Evolutionary conservation across 2,797 vertebrate genomes (phyloP).

Genomic region (Cetoscarus ocellatus): DNA sequence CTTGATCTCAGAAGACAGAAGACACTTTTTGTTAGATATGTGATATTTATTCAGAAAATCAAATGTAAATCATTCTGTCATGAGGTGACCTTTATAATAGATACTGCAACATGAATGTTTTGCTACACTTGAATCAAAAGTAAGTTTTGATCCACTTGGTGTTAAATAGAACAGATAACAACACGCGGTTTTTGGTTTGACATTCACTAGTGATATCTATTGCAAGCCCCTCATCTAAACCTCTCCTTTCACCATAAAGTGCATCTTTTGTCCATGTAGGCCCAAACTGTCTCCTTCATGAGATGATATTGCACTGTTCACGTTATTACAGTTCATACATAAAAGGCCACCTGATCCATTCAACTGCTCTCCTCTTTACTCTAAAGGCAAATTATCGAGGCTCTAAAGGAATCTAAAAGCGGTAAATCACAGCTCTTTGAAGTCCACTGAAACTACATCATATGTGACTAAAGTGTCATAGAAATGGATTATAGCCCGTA

Average conservation of each 20-base stretch:
- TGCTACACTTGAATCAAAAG: constrained; percentile 73
- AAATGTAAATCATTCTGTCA: constrained; percentile 55
- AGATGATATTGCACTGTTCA: constrained; percentile 63
- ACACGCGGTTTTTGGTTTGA: constrained; percentile 60
- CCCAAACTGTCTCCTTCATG: constrained; percentile 27
- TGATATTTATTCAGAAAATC: constrained; percentile 77
- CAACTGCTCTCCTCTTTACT: constrained; percentile 23
- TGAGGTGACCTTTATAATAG: constrained; percentile 41
- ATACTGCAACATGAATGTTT: constrained; percentile 58
- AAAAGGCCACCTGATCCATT: constrained; percentile 50
- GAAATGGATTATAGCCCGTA: constrained; percentile 31
- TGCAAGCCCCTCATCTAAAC: constrained; percentile 64
- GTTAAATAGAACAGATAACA: constrained; percentile 55
- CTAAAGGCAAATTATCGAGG: constrained; percentile 51
- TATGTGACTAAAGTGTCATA: constrained; percentile 44
- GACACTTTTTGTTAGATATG: constrained; percentile 39
- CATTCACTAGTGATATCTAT: constrained; percentile 71
- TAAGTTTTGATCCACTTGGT: constrained; percentile 48
- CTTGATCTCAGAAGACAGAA: constrained; percentile 18
- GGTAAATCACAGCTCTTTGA: constrained; percentile 28
- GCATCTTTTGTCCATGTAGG: constrained; percentile 57
- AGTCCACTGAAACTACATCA: constrained; percentile 49
- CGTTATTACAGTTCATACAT: constrained; percentile 21
- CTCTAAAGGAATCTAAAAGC: constrained; percentile 43
- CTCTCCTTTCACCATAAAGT: constrained; percentile 71